A percentile compares a stretch with the other conserved stretches of the same genome.
Conservation (phyloP, 2,113 vertebrate genomes). For the Nycticorax nycticorax region DNA sequence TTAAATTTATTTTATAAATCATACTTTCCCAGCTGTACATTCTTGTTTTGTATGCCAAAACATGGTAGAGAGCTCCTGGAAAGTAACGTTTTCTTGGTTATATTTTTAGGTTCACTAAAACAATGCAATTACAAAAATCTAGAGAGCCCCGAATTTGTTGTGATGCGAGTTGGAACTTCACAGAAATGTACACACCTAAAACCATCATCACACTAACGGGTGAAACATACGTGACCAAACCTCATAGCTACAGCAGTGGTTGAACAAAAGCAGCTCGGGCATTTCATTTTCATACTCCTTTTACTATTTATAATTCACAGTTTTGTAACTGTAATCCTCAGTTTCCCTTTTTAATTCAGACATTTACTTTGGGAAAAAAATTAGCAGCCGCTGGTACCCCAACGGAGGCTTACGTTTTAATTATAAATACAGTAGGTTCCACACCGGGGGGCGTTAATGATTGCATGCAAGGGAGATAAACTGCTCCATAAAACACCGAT, state of each 20-base stretch:
- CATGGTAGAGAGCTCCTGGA: not conserved
- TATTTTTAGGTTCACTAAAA: not conserved
- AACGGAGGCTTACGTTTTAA: not conserved
- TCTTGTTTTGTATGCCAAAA: not conserved
- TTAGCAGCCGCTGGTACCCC: not conserved
- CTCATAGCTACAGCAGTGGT: fast-evolving
- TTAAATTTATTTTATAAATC: not conserved
- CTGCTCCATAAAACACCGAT: fast-evolving
- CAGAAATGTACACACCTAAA: fast-evolving
- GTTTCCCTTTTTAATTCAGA: not conserved
- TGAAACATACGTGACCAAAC: fast-evolving
- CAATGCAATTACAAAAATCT: not conserved
- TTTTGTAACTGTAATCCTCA: not conserved
- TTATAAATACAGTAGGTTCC: not conserved
- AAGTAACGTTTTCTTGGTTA: not conserved
- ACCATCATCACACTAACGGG: fast-evolving
- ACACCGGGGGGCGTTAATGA: not conserved
- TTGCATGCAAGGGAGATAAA: not conserved
- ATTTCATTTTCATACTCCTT: not conserved
- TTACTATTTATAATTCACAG: not conserved
- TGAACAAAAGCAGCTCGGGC: no score
- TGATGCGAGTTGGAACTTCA: fast-evolving
- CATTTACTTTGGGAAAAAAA: not conserved
- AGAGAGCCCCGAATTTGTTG: no score
- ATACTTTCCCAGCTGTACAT: not conserved